Base-by-base conservation (phyloP, 2,797 vertebrate genomes). In the Mormyrops attenuatus region DNA sequence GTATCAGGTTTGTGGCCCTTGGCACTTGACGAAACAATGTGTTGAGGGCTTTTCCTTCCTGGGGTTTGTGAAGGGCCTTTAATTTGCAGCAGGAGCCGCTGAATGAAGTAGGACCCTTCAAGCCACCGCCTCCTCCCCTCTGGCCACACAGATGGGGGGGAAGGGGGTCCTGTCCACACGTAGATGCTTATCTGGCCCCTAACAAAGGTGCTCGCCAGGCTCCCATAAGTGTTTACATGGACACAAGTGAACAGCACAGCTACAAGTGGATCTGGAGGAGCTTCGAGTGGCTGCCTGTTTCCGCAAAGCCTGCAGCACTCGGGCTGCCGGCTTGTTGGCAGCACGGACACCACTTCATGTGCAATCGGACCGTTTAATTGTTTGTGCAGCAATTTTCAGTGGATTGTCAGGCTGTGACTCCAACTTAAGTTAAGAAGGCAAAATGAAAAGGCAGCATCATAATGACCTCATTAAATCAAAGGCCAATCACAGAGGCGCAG, bases 71-170 rank as follows among this genome's bases (percentile, higher is more conserved):
- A 89, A 84, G 91, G 88, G 91, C 91, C 91, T 92, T 90, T 93
- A 93, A 94, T 92, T 94, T 93, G 89, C 89, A 88, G 90, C 91
- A 89, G 91, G 92, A 92, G 91, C 91, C 91, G 88, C 89, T 94
- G 93, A 92, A 93, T 90, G 88, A 90, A 69, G 90, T 88, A 87
- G 89, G 90, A 91, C 73, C 89, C 88, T 80, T 80, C 41, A 88
- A 52, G 50, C 89, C 80, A 50, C 88, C 88, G 69, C 88, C 88
- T 52, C 50, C 84, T 89, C 89, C 90, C 90, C 92, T 89, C 88
- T 44, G 88, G 85, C 86, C 82, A 38, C 49, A 88, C 53, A 90
- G 89, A 90, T 90, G 90, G 88, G 22, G 69, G 90, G 90, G 86
- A 73, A 88, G 90, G 90, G 90, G 80, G 89, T 91, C 60, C 50